A percentile compares a stretch with the other conserved stretches of the same genome.
Conservation (phyloP, 2,113 vertebrate genomes). For the Varanus salvator region DNA sequence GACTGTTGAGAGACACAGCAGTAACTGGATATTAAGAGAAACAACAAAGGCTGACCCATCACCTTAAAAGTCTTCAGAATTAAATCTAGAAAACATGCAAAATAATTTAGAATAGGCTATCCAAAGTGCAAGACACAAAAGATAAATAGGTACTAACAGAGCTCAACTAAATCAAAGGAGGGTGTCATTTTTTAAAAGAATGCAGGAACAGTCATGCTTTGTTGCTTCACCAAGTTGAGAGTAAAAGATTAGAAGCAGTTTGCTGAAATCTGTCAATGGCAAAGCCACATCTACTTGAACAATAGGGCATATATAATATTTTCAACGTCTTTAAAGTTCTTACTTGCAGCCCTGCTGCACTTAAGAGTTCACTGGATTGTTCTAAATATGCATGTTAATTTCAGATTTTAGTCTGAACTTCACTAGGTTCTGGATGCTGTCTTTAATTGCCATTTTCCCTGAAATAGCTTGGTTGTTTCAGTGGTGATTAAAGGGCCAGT, state of each 20-base stretch:
- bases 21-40: slow-evolving; percentile 12
- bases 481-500: slow-evolving; percentile 41
- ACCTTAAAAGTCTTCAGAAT: slow-evolving; percentile 8
- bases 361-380: slow-evolving; percentile 7
- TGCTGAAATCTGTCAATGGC: slow-evolving; percentile 3
- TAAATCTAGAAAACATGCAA: slow-evolving; percentile 42
- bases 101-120: slow-evolving; percentile 25
- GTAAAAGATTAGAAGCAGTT: neutral
- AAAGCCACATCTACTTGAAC: slow-evolving; percentile 24
- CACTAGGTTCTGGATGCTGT: slow-evolving; percentile 56
- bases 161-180: slow-evolving; percentile 41
- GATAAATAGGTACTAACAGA: slow-evolving; percentile 42
- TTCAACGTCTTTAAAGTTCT: slow-evolving; percentile 28
- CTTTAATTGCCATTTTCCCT: slow-evolving; percentile 34
- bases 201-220: slow-evolving; percentile 17
- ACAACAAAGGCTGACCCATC: slow-evolving; percentile 35
- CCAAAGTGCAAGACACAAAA: neutral
- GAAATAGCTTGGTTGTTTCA: slow-evolving; percentile 51
- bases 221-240: slow-evolving; percentile 5
- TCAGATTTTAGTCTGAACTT: slow-evolving; percentile 54
- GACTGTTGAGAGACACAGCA: neutral
- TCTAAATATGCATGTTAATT: slow-evolving; percentile 50
- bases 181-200: slow-evolving; percentile 22
- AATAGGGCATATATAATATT: neutral
- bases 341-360: slow-evolving; percentile 28